These are phyloP conservation scores for Nyctibius grandis DNA, from an alignment of 2,797 vertebrate genomes.

Conservation along the genomic window DNA sequence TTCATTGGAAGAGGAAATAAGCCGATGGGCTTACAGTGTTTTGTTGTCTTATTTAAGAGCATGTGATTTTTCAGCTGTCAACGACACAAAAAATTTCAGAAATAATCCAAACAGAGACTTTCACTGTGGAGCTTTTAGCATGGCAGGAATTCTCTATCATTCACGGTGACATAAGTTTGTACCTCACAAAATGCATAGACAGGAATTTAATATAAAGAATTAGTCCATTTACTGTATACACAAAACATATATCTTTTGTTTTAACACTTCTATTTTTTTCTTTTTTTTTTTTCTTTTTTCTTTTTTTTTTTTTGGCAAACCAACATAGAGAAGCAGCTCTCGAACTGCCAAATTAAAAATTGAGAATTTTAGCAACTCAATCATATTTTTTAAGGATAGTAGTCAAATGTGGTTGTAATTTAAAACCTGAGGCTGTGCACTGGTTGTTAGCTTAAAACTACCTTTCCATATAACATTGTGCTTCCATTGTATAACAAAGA, in stretches of 20 bases:
- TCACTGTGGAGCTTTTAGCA: constrained; percentile 79
- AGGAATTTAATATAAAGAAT: constrained; percentile 85
- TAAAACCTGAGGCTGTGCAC: constrained; percentile 97
- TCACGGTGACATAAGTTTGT: constrained; percentile 80
- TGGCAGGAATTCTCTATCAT: constrained; percentile 79
- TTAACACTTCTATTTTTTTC: constrained; percentile 60
- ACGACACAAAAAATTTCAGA: constrained; percentile 70
- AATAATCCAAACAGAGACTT: constrained; percentile 76
- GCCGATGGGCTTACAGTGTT: constrained; percentile 70
- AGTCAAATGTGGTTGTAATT: constrained; percentile 88
- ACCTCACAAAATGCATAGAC: constrained; percentile 87
- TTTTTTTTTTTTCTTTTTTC: neutral
- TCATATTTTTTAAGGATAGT: constrained; percentile 77
- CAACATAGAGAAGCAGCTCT: constrained; percentile 76
- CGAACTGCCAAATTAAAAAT: constrained; percentile 77
- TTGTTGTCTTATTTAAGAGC: constrained; percentile 73
- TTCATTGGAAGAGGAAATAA: constrained; percentile 72
- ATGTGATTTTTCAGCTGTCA: constrained; percentile 72
- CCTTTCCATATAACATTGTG: constrained; percentile 90
- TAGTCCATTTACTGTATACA: constrained; percentile 81
- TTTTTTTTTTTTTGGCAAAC: constrained; percentile 72
- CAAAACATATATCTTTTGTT: constrained; percentile 76
- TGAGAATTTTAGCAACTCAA: constrained; percentile 74
- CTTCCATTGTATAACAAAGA: constrained; percentile 87
- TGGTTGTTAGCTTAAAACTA: constrained; percentile 87